A percentile compares a stretch with the other conserved stretches of the same genome.
phyloP scores from a whole-genome alignment of 2,113 vertebrate species.

The Sialia sialis region DNA sequence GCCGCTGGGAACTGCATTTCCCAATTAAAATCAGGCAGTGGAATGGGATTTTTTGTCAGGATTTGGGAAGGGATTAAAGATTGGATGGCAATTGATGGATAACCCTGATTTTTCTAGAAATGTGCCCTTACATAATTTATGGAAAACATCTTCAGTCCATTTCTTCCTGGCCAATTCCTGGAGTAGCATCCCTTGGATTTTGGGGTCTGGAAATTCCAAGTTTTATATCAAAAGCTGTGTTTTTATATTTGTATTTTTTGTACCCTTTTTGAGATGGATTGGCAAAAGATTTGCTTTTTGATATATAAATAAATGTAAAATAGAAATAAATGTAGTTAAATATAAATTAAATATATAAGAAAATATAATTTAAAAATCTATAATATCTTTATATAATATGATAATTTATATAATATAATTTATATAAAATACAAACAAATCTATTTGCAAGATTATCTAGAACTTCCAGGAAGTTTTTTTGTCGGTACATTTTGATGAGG shows the following conservation, averaged over 20 bases:
- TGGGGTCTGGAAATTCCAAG: not conserved
- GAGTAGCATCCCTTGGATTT: not conserved
- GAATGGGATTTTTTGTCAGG: not conserved
- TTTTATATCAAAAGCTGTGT: not conserved
- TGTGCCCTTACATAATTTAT: rapidly evolving
- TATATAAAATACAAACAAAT: not conserved
- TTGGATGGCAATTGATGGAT: too few relatives aligned
- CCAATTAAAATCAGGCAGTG: not conserved
- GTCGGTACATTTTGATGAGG: too few relatives aligned
- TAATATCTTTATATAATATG: too few relatives aligned
- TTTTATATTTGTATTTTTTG: not conserved
- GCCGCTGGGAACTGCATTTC: not conserved
- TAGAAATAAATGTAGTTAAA: not conserved
- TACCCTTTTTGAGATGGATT: rapidly evolving
- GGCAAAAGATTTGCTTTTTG: not conserved
- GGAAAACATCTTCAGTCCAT: rapidly evolving
- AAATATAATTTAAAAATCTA: too few relatives aligned
- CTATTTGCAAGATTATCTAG: too few relatives aligned
- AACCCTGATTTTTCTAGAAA: not conserved
- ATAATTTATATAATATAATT: too few relatives aligned
- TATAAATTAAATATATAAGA: too few relatives aligned
- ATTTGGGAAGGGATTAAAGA: not conserved
- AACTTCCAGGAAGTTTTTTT: not conserved
- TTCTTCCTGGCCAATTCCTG: not conserved
- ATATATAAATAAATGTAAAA: rapidly evolving